Evolutionary conservation across 2,113 vertebrate genomes (phyloP).

Genomic region (Callopanchax toddi): DNA sequence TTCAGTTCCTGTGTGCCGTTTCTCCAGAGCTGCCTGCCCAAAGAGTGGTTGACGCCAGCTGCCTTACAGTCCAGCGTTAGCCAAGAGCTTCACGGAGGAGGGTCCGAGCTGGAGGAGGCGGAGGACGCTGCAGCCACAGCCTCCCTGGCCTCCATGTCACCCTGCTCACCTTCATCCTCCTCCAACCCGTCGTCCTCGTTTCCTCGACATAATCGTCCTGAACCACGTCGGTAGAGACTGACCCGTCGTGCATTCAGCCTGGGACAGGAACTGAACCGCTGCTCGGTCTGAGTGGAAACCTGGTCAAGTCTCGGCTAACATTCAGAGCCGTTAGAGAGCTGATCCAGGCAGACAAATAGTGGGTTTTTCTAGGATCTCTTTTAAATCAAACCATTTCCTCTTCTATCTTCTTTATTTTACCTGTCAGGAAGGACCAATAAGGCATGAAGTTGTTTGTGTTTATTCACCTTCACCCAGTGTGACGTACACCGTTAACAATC

Average conservation of each 20-base stretch:
- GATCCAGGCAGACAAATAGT: neutral
- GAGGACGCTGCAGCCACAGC: conserved; percentile 90
- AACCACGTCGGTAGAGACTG: conserved; percentile 88
- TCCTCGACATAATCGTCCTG: conserved; percentile 86
- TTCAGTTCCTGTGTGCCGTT: conserved; percentile 99
- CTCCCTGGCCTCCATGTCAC: conserved; percentile 75
- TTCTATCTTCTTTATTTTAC: conserved; percentile 7
- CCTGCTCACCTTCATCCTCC: conserved; percentile 65
- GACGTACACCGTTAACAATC: too few species aligned
- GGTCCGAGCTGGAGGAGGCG: conserved; percentile 89
- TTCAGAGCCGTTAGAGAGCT: conserved; percentile 9
- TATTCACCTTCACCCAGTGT: too few species aligned
- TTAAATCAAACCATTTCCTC: conserved; percentile 10
- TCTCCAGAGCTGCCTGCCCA: conserved; percentile 97
- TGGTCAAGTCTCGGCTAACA: conserved; percentile 9
- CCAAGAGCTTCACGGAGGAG: conserved; percentile 89
- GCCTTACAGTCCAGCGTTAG: conserved; percentile 97
- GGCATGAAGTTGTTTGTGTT: too few species aligned
- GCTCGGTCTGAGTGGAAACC: conserved; percentile 13
- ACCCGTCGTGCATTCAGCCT: conserved; percentile 1
- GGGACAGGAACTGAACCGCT: conserved; percentile 5
- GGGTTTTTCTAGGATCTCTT: neutral
- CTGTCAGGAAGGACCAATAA: conserved; percentile 7
- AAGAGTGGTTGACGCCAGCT: conserved; percentile 97
- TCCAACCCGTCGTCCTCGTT: conserved; percentile 70